Percentiles rank a stretch among this genome's conserved stretches.
These are phyloP conservation scores for Polymixis lichenea DNA, from an alignment of 2,888 invertebrate genomes.

Conservation along the genomic window DNA sequence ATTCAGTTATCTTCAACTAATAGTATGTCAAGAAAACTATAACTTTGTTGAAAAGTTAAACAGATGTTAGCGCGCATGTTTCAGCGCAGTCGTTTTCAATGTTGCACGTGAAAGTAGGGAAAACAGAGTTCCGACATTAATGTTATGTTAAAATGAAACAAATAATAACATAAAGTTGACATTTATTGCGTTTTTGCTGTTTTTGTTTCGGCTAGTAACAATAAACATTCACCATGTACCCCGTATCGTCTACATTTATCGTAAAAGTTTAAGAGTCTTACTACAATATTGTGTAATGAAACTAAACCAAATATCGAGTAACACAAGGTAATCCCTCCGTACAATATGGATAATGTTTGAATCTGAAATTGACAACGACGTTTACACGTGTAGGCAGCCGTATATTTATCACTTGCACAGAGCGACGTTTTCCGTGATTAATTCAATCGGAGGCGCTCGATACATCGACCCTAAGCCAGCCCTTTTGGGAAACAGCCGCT, in stretches of 20 bases:
- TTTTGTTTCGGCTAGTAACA: conserved; percentile 33
- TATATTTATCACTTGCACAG: conserved; percentile 74
- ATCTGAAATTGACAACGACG: conserved; percentile 61
- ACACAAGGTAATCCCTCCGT: not conserved
- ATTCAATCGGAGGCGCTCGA: conserved; percentile 86
- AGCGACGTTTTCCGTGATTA: conserved; percentile 82
- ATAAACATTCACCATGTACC: conserved; percentile 36
- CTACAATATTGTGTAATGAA: not conserved
- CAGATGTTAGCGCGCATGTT: conserved; percentile 28
- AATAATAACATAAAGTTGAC: conserved; percentile 54
- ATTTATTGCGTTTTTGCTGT: conserved; percentile 43
- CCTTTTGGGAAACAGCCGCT: conserved; percentile 81
- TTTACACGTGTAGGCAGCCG: conserved; percentile 48
- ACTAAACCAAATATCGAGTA: conserved; percentile 28
- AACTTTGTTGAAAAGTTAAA: conserved; percentile 24
- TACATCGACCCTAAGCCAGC: conserved; percentile 75
- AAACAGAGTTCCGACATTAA: conserved; percentile 39
- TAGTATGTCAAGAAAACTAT: conserved; percentile 17
- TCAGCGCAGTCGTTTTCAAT: conserved; percentile 21
- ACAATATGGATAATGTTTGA: conserved; percentile 18
- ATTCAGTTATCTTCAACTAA: conserved; percentile 30
- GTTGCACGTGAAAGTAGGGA: conserved; percentile 35
- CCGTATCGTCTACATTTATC: conserved; percentile 9
- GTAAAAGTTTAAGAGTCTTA: conserved; percentile 15
- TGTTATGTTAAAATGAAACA: conserved; percentile 48